Evolutionary conservation across 2,113 vertebrate genomes (phyloP).

Genomic region (Emydocephalus ijimae): DNA sequence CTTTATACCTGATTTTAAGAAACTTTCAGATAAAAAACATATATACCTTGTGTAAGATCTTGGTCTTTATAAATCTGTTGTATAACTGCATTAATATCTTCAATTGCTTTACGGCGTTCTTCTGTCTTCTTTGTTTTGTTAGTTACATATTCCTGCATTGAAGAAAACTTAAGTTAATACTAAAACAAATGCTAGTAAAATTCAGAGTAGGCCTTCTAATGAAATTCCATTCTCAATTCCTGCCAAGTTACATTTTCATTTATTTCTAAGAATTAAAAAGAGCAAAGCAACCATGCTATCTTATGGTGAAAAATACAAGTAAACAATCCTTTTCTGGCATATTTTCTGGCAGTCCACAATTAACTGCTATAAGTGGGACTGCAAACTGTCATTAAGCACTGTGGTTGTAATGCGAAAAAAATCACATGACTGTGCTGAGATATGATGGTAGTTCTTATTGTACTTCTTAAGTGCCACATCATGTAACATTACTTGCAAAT

Average conservation of each 20-base stretch:
- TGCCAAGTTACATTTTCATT: background rate
- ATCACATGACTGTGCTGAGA: background rate
- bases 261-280: constrained; percentile 5
- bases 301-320: background rate
- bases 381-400: background rate
- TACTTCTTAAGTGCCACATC: background rate
- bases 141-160: constrained; percentile 81
- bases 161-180: background rate
- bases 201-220: background rate
- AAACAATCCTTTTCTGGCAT: background rate
- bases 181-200: background rate
- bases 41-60: constrained; percentile 84
- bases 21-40: background rate
- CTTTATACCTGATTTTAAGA: background rate
- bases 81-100: constrained; percentile 84
- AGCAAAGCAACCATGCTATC: background rate
- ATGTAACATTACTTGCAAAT: background rate
- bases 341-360: background rate
- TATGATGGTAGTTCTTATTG: background rate
- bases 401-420: background rate
- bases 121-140: constrained; percentile 88
- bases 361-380: background rate
- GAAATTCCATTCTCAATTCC: background rate
- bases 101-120: constrained; percentile 77
- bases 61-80: constrained; percentile 90